phyloP scores from a whole-genome alignment of 2,113 vertebrate genomes.

The Poecilia latipinna region DNA sequence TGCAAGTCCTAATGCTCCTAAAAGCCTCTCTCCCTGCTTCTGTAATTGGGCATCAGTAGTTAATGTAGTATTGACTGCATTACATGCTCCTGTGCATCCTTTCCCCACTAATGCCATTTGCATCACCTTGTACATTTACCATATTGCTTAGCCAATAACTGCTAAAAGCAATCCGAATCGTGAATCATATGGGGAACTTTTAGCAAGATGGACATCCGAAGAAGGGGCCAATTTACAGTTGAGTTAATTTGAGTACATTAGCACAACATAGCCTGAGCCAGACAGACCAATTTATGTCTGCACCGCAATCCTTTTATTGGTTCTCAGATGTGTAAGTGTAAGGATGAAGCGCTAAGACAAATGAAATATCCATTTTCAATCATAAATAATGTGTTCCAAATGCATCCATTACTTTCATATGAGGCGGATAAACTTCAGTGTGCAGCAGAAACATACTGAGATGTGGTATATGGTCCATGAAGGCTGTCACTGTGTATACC shows the following conservation, averaged over 20 bases:
- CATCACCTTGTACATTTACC: constrained; percentile 99
- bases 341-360: constrained; percentile 85
- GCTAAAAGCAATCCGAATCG: constrained; percentile 99
- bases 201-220: constrained; percentile 97
- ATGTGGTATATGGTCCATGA: constrained; percentile 62
- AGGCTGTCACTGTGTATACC: constrained; percentile 53
- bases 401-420: constrained; percentile 74
- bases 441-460: constrained; percentile 42
- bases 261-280: constrained; percentile 93
- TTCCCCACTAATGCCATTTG: constrained; percentile 99
- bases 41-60: constrained; percentile 99
- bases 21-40: constrained; percentile 99
- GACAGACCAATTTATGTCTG: constrained; percentile 98
- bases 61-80: constrained; percentile 99
- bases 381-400: constrained; percentile 78
- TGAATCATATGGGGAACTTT: constrained; percentile 99
- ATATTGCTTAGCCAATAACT: constrained; percentile 99
- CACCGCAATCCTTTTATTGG: constrained; percentile 87
- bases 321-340: constrained; percentile 91
- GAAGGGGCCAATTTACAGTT: constrained; percentile 98
- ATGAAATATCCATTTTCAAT: constrained; percentile 84
- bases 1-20: constrained; percentile 99
- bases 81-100: constrained; percentile 99
- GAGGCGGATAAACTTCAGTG: constrained; percentile 46
- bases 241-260: constrained; percentile 99